These are phyloP conservation scores for Vultur gryphus DNA, from an alignment of 2,797 vertebrate species.

Conservation along the genomic window DNA sequence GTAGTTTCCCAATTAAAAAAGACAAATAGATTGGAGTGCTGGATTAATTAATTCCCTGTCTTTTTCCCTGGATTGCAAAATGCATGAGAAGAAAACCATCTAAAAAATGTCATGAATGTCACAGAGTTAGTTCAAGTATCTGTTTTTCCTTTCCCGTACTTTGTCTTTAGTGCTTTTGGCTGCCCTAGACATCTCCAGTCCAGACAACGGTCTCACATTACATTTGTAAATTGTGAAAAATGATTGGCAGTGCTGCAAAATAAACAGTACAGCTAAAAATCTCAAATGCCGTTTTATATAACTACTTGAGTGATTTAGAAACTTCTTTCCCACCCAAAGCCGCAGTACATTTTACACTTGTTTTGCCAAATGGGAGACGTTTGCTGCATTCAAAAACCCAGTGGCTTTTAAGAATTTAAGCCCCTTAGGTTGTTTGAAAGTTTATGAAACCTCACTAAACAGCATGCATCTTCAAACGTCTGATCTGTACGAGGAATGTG, in stretches of 20 bases:
- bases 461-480: rapidly evolving
- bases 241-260: neutral
- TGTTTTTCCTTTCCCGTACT: neutral
- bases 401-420: neutral
- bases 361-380: neutral
- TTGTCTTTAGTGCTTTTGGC: neutral
- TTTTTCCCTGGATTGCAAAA: neutral
- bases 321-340: neutral
- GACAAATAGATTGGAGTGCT: rapidly evolving
- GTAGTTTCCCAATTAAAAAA: neutral
- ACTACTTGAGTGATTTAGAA: neutral
- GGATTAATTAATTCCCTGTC: neutral
- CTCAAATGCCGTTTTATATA: rapidly evolving
- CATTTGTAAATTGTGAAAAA: neutral
- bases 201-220: rapidly evolving
- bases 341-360: rapidly evolving
- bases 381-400: neutral
- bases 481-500: neutral
- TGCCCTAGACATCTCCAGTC: neutral
- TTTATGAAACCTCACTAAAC: neutral
- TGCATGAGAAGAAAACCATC: neutral
- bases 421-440: neutral
- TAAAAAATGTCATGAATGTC: neutral
- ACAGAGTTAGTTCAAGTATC: neutral
- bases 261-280: neutral